Conservation (phyloP, 2,113 vertebrate genomes). For the Diadophis punctatus region DNA sequence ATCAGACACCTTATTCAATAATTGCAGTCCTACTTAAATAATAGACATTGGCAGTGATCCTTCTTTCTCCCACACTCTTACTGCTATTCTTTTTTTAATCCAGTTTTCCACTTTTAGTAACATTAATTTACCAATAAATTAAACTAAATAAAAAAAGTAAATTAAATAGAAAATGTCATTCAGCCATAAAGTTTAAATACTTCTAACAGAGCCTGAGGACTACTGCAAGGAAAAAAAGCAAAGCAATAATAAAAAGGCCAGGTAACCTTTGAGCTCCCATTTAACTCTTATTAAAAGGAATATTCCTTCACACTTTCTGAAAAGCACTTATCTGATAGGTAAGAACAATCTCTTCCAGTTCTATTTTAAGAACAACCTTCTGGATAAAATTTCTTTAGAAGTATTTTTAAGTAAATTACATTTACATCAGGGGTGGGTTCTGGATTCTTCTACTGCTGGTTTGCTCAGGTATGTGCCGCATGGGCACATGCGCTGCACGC, state of each 20-base stretch:
- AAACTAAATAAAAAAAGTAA: conserved; percentile 53
- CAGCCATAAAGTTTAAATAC: conserved; percentile 45
- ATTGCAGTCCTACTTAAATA: not conserved
- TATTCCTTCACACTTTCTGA: conserved; percentile 32
- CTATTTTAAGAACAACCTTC: conserved; percentile 38
- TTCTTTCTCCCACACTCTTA: conserved; percentile 26
- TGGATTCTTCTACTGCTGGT: no score
- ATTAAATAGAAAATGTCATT: conserved; percentile 59
- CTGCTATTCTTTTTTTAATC: conserved; percentile 32
- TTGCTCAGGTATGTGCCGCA: no score
- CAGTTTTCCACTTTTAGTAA: conserved; percentile 53
- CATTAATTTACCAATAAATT: conserved; percentile 58
- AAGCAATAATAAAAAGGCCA: conserved; percentile 44
- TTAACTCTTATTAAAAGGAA: conserved; percentile 35
- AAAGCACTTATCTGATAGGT: conserved; percentile 15
- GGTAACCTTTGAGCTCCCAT: conserved; percentile 40
- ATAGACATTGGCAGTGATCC: conserved; percentile 17
- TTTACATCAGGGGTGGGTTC: no score
- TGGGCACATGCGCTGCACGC: no score
- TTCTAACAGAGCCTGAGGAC: conserved; percentile 42
- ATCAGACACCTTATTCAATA: not conserved
- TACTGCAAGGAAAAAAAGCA: conserved; percentile 43
- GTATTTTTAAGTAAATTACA: not conserved
- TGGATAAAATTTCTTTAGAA: conserved; percentile 33
- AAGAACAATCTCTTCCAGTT: conserved; percentile 51